Percentiles rank a stretch among this genome's conserved stretches.
These are phyloP conservation scores for Onychomys leucogaster DNA, from an alignment of 2,797 vertebrate genomes.

Conservation along the genomic window DNA sequence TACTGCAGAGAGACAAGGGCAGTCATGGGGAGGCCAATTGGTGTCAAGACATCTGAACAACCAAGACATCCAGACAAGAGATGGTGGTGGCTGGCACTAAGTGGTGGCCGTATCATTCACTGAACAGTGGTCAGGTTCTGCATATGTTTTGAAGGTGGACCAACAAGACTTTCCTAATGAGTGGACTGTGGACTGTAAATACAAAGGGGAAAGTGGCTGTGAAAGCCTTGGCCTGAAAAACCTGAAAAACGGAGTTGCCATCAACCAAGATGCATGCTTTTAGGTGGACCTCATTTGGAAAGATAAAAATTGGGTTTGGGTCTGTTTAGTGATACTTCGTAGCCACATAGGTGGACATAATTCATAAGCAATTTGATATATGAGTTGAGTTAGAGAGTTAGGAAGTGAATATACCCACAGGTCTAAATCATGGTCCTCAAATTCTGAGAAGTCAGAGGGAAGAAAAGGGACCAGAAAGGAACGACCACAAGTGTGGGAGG, in stretches of 20 bases:
- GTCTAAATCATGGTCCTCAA: neutral
- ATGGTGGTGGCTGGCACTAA: neutral
- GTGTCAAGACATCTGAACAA: no score
- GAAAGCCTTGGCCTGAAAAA: slow-evolving; percentile 6
- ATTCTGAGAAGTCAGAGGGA: neutral
- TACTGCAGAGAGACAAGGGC: neutral
- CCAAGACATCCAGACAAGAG: neutral
- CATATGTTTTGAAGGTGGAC: neutral
- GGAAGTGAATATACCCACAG: neutral
- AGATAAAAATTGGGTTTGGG: neutral
- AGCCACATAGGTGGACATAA: neutral
- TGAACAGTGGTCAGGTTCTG: neutral
- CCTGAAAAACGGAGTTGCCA: neutral
- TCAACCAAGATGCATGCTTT: neutral
- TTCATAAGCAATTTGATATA: neutral
- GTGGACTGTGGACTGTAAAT: neutral
- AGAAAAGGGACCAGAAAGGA: neutral
- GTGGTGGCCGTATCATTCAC: neutral
- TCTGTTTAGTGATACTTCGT: neutral
- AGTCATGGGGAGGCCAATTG: neutral
- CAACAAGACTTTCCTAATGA: neutral
- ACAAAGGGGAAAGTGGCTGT: neutral
- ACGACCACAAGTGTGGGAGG: neutral
- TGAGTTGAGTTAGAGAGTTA: neutral
- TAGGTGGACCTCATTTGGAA: neutral